These are phyloP conservation scores for Hesperophylax magnus DNA, from an alignment of 1,140 invertebrate species.

Conservation along the genomic window DNA sequence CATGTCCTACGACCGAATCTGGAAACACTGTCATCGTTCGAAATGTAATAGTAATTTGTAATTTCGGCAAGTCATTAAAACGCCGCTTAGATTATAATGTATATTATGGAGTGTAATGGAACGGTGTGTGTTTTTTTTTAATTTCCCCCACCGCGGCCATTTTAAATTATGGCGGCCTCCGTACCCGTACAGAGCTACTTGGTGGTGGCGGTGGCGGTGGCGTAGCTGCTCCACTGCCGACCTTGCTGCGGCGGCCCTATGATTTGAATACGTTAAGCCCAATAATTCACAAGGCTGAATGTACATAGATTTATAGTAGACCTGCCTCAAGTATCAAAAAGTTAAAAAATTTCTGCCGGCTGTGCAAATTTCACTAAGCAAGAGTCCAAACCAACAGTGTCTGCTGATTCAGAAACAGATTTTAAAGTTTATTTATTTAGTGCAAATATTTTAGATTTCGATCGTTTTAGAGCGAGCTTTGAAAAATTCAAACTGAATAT, in stretches of 20 bases:
- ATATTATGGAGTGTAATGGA: background rate
- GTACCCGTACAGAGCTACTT: background rate
- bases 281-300: conserved; percentile 18
- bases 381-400: no score
- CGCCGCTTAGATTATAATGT: conserved; percentile 22
- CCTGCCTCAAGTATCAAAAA: background rate
- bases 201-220: background rate
- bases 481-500: no score
- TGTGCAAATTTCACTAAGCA: no score
- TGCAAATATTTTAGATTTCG: no score
- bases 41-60: conserved; percentile 9
- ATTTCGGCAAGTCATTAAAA: conserved; percentile 24
- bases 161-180: background rate
- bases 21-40: background rate
- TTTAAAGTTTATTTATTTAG: no score
- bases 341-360: no score
- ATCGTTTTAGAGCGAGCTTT: no score
- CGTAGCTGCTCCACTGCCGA: background rate
- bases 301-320: background rate
- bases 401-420: no score
- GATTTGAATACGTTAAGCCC: conserved; percentile 34
- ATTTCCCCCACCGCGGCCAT: conserved; percentile 7
- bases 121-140: conserved; percentile 5
- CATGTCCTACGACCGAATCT: background rate
- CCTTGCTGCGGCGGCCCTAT: conserved; percentile 4